Evolutionary conservation across 2,888 invertebrate genomes (phyloP).

Genomic region (Drosophila sordidula): DNA sequence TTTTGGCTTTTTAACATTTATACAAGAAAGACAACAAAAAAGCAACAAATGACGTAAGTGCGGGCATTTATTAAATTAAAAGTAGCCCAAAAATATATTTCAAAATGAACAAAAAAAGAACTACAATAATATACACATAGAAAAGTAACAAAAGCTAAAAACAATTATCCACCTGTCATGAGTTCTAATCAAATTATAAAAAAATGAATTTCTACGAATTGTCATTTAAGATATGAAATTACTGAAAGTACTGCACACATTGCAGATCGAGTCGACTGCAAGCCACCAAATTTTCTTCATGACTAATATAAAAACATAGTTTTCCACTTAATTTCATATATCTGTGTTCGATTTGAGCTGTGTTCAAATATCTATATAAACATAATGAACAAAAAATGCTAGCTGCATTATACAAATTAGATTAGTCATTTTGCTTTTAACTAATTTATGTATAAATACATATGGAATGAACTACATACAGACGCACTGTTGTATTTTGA

Average conservation of each 20-base stretch:
- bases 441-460: conserved; percentile 41
- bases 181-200: conserved; percentile 17
- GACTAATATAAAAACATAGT: neutral
- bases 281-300: too few species aligned
- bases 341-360: too few species aligned
- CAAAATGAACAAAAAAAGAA: conserved; percentile 4
- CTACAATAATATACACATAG: conserved; percentile 6
- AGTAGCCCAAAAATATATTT: conserved; percentile 12
- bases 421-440: conserved; percentile 40
- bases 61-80: conserved; percentile 55
- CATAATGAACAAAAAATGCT: neutral
- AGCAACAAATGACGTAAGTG: conserved; percentile 75
- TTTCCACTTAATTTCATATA: neutral
- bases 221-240: too few species aligned
- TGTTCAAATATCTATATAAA: neutral
- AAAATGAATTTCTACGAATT: conserved; percentile 19
- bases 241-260: too few species aligned
- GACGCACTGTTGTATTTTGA: conserved; percentile 1
- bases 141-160: conserved; percentile 15
- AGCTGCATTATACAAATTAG: conserved; percentile 21
- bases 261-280: too few species aligned
- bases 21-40: conserved; percentile 14
- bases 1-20: conserved; percentile 60
- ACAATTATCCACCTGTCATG: conserved; percentile 34
- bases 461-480: conserved; percentile 35